These are phyloP conservation scores for Rhagophthalmus giganteus DNA, from an alignment of 2,888 invertebrate species.

Conservation along the genomic window DNA sequence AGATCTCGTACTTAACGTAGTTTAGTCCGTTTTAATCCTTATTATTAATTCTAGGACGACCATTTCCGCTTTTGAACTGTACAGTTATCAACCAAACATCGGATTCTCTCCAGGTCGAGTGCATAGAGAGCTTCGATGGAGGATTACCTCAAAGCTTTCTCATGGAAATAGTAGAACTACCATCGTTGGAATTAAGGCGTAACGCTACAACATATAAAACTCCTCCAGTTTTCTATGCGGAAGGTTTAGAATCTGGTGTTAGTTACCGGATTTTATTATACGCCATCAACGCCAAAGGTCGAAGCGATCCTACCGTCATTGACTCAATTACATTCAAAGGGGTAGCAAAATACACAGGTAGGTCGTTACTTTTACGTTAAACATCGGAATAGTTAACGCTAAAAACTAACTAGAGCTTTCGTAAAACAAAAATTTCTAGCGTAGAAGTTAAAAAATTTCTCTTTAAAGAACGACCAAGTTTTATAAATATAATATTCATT, in stretches of 20 bases:
- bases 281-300: constrained; percentile 85
- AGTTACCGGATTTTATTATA: constrained; percentile 82
- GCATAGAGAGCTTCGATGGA: constrained; percentile 85
- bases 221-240: constrained; percentile 70
- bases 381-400: no score
- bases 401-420: no score
- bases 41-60: constrained; percentile 68
- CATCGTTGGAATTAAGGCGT: constrained; percentile 63
- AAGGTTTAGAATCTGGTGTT: constrained; percentile 71
- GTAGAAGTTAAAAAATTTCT: no score
- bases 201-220: constrained; percentile 66
- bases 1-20: constrained; percentile 8
- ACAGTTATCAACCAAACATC: constrained; percentile 85
- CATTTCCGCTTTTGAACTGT: constrained; percentile 86
- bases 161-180: constrained; percentile 76
- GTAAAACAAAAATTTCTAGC: no score
- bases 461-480: no score
- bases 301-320: constrained; percentile 79
- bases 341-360: constrained; percentile 84
- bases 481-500: no score
- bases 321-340: constrained; percentile 85
- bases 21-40: constrained; percentile 16
- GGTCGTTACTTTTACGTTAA: no score
- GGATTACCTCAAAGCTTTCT: constrained; percentile 86
- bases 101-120: constrained; percentile 82